A percentile compares a stretch with the other conserved stretches of the same genome.
Evolutionary conservation across 2,888 invertebrate species (phyloP).

Genomic region (Yponomeuta cagnagella): DNA sequence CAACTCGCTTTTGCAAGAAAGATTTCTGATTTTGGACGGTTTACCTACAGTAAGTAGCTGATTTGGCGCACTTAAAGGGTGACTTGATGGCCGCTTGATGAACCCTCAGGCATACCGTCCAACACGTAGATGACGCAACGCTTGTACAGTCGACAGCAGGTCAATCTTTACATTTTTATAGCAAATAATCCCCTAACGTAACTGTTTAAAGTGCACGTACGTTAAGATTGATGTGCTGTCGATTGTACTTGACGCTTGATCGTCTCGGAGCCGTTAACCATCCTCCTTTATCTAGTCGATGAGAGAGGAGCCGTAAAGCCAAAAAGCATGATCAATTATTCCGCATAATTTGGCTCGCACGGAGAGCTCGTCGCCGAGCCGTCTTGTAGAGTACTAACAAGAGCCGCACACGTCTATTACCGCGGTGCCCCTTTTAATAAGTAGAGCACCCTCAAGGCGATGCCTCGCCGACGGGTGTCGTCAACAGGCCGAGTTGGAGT

Average conservation of each 20-base stretch:
- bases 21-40: too few species aligned
- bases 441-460: neutral
- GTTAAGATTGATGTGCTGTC: too few species aligned
- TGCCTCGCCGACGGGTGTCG: neutral
- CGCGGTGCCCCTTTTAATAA: slow-evolving; percentile 1
- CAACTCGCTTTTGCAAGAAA: too few species aligned
- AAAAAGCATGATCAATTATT: slow-evolving; percentile 36
- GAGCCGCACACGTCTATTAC: slow-evolving; percentile 2
- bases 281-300: too few species aligned
- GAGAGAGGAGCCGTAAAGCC: slow-evolving; percentile 27
- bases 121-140: too few species aligned
- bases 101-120: too few species aligned
- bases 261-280: too few species aligned
- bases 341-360: slow-evolving; percentile 45
- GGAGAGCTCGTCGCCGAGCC: slow-evolving; percentile 24
- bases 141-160: too few species aligned
- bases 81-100: too few species aligned
- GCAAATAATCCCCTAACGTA: neutral
- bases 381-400: neutral
- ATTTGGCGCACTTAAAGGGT: too few species aligned
- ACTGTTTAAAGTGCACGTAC: neutral
- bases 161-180: neutral
- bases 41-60: too few species aligned
- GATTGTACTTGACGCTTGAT: too few species aligned
- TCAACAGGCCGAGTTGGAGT: neutral